Conservation (phyloP, 2,113 vertebrate species). For the Ellobius talpinus region DNA sequence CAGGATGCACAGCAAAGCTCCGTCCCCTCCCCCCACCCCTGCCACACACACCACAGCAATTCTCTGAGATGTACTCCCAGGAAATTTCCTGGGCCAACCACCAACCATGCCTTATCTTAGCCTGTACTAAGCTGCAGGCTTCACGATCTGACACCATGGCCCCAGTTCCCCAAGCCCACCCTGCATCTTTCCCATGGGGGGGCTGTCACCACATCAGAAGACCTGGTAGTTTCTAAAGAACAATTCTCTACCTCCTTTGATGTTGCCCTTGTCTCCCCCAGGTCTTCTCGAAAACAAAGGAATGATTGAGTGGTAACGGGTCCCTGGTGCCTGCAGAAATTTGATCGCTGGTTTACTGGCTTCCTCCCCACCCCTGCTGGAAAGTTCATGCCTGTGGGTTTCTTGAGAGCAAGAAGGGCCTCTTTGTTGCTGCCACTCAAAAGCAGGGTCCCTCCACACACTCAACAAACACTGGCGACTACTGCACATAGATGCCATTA, state of each 20-base stretch:
- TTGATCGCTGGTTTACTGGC: fast-evolving
- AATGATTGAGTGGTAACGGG: fast-evolving
- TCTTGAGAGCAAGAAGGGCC: background rate
- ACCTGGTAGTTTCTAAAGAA: conserved; percentile 82
- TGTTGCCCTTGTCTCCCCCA: background rate
- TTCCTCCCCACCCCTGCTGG: background rate
- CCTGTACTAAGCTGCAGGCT: background rate
- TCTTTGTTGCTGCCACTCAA: background rate
- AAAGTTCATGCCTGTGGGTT: no score
- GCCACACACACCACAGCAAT: background rate
- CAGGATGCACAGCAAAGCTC: conserved; percentile 74
- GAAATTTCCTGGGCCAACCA: background rate
- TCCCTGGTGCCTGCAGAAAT: fast-evolving
- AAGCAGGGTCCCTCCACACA: background rate
- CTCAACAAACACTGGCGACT: background rate
- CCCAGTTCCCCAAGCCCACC: conserved; percentile 39
- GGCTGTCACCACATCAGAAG: conserved; percentile 81
- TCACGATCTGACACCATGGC: background rate
- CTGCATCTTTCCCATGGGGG: background rate
- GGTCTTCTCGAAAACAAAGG: conserved; percentile 50
- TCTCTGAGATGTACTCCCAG: background rate
- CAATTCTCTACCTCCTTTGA: conserved; percentile 38
- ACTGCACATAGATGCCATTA: background rate
- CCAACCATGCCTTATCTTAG: background rate
- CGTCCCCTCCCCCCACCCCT: conserved; percentile 59